These are phyloP conservation scores for Bombus superbus DNA, from an alignment of 1,140 invertebrate genomes.

Conservation along the genomic window DNA sequence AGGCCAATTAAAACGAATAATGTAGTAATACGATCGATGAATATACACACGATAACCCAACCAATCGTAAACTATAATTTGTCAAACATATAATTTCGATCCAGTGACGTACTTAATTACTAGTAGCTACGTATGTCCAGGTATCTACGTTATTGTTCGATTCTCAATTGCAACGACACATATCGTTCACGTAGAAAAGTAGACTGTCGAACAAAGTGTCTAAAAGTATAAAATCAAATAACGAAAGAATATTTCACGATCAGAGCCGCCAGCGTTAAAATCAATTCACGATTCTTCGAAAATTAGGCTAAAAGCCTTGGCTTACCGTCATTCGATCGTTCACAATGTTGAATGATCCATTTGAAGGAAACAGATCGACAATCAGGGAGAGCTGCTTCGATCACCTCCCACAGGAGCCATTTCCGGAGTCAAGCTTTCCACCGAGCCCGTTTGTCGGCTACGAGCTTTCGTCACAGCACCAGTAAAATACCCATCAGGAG, in stretches of 20 bases:
- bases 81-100: too few species aligned
- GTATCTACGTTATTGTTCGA: too few species aligned
- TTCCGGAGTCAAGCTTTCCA: slow-evolving; percentile 14
- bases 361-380: not conserved
- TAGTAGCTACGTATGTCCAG: too few species aligned
- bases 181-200: not conserved
- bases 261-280: too few species aligned
- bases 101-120: too few species aligned
- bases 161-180: too few species aligned
- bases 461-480: not conserved
- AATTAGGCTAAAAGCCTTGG: too few species aligned
- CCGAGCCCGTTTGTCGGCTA: not conserved
- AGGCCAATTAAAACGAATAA: not conserved
- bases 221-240: not conserved
- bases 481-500: not conserved
- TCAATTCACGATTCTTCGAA: too few species aligned
- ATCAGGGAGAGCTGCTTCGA: not conserved
- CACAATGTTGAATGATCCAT: not conserved
- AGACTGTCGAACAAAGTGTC: not conserved
- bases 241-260: too few species aligned
- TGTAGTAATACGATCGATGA: not conserved
- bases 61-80: too few species aligned
- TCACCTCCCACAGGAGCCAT: slow-evolving; percentile 4
- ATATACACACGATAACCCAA: too few species aligned
- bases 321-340: too few species aligned